Conservation (phyloP, 37 sponge, comb jelly and placozoan species). For the Crambe crambe region DNA sequence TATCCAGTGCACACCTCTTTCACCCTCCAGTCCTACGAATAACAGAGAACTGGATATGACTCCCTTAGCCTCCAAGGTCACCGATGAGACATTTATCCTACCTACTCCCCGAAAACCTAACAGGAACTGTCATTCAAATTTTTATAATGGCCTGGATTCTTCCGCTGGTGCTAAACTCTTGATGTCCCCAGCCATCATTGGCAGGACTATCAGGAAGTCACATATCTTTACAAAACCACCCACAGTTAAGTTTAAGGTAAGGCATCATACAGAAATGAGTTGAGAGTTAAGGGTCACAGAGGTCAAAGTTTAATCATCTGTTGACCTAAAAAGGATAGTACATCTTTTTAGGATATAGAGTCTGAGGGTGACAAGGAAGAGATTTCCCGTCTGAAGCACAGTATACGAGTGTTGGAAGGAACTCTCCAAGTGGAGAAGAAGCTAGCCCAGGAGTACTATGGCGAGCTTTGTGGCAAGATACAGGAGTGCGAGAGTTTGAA, state of each 20-base stretch:
- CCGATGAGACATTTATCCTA: not conserved
- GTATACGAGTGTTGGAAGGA: slow-evolving; percentile 25
- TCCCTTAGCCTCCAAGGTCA: not conserved
- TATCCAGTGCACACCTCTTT: not conserved
- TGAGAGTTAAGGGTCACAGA: too few species aligned
- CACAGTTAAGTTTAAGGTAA: not conserved
- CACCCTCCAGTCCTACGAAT: not conserved
- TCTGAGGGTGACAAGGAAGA: slow-evolving; percentile 13
- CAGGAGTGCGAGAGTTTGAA: not conserved
- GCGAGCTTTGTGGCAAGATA: slow-evolving; percentile 21
- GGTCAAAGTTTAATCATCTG: too few species aligned
- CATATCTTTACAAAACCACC: not conserved
- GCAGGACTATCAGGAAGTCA: not conserved
- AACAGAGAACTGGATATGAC: not conserved
- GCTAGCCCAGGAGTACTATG: slow-evolving; percentile 18
- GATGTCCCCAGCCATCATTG: slow-evolving; percentile 40
- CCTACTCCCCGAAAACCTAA: not conserved
- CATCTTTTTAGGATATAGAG: too few species aligned
- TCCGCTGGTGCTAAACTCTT: slow-evolving; percentile 50
- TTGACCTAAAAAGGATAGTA: too few species aligned
- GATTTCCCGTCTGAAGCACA: slow-evolving; percentile 21
- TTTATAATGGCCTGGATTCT: slow-evolving; percentile 48
- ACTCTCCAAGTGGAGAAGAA: slow-evolving; percentile 24
- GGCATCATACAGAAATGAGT: too few species aligned
- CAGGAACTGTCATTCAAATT: not conserved